Conservation (phyloP, 2,113 vertebrate species). For the Scatophagus argus region DNA sequence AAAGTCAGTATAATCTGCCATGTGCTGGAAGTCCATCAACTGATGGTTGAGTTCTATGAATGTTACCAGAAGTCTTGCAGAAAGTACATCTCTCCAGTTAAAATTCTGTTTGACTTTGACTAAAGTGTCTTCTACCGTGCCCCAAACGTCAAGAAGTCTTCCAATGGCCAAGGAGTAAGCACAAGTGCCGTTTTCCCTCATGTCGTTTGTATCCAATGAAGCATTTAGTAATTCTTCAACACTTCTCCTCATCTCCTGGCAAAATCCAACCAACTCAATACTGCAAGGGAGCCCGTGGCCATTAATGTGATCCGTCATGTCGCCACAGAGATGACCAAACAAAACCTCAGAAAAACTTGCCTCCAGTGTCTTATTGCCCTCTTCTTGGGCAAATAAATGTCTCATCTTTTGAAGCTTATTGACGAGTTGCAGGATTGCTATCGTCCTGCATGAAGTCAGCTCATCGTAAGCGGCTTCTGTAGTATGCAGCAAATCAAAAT, state of each 20-base stretch:
- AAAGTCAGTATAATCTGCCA: slow-evolving; percentile 33
- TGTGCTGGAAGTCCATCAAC: slow-evolving; percentile 50
- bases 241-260: slow-evolving; percentile 55
- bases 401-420: slow-evolving; percentile 82
- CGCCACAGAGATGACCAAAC: slow-evolving; percentile 67
- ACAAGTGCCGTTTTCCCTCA: slow-evolving; percentile 28
- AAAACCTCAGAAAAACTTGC: neutral
- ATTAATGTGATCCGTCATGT: slow-evolving; percentile 29
- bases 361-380: slow-evolving; percentile 8
- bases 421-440: slow-evolving; percentile 74
- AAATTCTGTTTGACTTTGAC: slow-evolving; percentile 74
- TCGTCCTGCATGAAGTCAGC: slow-evolving; percentile 83
- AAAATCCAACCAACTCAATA: slow-evolving; percentile 68
- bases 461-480: slow-evolving; percentile 79
- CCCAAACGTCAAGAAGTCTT: slow-evolving; percentile 79
- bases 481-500: slow-evolving; percentile 77
- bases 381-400: slow-evolving; percentile 42
- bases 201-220: slow-evolving; percentile 45
- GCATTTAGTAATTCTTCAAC: slow-evolving; percentile 55
- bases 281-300: slow-evolving; percentile 67
- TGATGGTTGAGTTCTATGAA: slow-evolving; percentile 79
- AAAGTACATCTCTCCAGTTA: slow-evolving; percentile 82
- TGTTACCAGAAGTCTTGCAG: slow-evolving; percentile 81
- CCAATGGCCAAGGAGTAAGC: slow-evolving; percentile 70
- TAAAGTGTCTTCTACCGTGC: slow-evolving; percentile 65